Evolutionary conservation across 2,113 vertebrate species (phyloP).

Genomic region (Cyprinus carpio): DNA sequence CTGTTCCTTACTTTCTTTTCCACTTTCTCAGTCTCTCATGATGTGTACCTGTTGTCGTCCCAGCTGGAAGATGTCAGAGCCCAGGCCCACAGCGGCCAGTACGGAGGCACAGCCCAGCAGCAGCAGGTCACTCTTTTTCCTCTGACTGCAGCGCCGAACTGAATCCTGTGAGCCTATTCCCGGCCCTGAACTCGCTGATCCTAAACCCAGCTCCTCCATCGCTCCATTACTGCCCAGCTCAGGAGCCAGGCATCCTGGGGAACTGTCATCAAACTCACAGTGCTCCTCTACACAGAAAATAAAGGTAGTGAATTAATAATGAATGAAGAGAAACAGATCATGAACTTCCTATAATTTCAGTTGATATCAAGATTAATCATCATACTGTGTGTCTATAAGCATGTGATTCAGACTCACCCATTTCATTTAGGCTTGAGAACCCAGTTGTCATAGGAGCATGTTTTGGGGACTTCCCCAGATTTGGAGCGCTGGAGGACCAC

Average conservation of each 20-base stretch:
- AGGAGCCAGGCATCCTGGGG: constrained; percentile 64
- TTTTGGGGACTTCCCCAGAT: constrained; percentile 89
- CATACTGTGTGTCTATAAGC: neutral
- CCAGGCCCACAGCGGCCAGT: constrained; percentile 82
- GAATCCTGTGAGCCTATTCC: constrained; percentile 64
- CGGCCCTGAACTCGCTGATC: constrained; percentile 63
- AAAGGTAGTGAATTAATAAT: neutral
- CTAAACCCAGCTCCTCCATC: constrained; percentile 65
- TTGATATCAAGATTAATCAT: neutral
- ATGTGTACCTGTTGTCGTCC: constrained; percentile 73
- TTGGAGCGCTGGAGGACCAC: constrained; percentile 90
- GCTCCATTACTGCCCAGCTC: constrained; percentile 74
- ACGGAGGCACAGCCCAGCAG: constrained; percentile 83
- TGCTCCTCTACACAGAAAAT: constrained; percentile 69
- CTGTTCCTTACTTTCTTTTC: too few relatives aligned
- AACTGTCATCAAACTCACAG: constrained; percentile 70
- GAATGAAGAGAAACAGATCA: neutral
- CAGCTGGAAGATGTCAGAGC: constrained; percentile 79
- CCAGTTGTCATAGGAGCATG: constrained; percentile 82
- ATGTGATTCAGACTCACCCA: constrained; percentile 76
- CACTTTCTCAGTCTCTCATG: too few relatives aligned
- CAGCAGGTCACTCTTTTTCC: constrained; percentile 81
- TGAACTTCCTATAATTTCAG: neutral
- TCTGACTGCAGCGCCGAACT: constrained; percentile 70
- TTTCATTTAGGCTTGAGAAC: constrained; percentile 89